Evolutionary conservation across 2,113 vertebrate species (phyloP), one percentile per base, ranked within the genome.

Genomic region (Larimichthys crocea): DNA sequence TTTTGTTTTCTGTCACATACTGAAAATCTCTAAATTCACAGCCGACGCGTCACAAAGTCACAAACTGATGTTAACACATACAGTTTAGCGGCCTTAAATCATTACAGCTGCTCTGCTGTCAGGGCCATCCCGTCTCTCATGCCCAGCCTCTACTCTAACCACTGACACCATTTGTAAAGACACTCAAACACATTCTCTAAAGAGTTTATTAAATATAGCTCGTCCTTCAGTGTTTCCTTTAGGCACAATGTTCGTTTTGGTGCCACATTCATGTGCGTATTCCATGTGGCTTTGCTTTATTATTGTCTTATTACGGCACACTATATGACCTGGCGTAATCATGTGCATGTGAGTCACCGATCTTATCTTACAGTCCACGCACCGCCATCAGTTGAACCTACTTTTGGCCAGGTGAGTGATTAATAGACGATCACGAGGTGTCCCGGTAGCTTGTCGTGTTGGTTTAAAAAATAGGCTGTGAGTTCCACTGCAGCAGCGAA

Each of bases 381-480:
- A 7, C 17, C n/a, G 20, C 12, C 35, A n/a, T 77, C n/a, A 69
- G 1, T 79, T 73, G 24, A 42, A 40, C 22, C 56, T 50, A 3
- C 49, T 84, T 72, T 59, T 72, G 29, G 42, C 31, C 16, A 1
- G 35, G 61, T 65, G 52, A 57, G 49, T 62, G 69, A 68, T 76
- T 77, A 68, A 81, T 75, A 68, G 64, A 42, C 52, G 64, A n/a
- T 83, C 84, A 83, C 26, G 1, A 61, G 66, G 46, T 75, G 82
- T 83, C 42, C 55, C 50, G 29, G 50, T 70, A 75, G 40, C 19
- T 76, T 55, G 71, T 69, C 76, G 49, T 52, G 61, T 57, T 64
- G 44, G 59, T 84, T 86, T 61, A 64, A 74, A 80, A 83, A 65
- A 66, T 48, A 65, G 77, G 59, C 31, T 12, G 57, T 67, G 48